phyloP scores from a whole-genome alignment of 2,888 invertebrate genomes.

The Hofmannophila pseudospretella region DNA sequence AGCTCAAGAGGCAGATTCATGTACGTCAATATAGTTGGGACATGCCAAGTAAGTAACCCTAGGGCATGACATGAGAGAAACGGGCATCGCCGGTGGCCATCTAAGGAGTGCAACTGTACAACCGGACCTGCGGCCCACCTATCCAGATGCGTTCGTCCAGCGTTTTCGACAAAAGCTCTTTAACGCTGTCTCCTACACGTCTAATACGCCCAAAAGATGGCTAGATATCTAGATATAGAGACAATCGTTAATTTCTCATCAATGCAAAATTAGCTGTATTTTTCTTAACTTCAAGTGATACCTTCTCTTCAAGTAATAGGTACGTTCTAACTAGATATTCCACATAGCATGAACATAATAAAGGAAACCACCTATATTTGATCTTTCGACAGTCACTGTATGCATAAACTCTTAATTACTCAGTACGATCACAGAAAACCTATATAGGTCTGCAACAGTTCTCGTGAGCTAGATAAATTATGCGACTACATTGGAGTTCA shows the following conservation, averaged over 20 bases:
- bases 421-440: too few species aligned
- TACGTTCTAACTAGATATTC: conserved; percentile 2
- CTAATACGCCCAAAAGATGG: conserved; percentile 14
- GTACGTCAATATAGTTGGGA: not conserved
- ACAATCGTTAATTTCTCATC: not conserved
- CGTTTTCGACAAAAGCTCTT: conserved; percentile 47
- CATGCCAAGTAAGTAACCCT: not conserved
- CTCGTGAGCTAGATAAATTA: conserved; percentile 4
- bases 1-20: conserved; percentile 9
- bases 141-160: conserved; percentile 55
- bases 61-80: conserved; percentile 36
- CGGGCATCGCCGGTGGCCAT: conserved; percentile 60
- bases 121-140: conserved; percentile 58
- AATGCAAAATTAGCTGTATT: not conserved
- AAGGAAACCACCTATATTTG: not conserved
- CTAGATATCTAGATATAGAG: conserved; percentile 13
- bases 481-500: conserved; percentile 16
- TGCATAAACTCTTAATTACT: too few species aligned
- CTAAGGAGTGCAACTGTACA: conserved; percentile 70
- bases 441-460: too few species aligned
- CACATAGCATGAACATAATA: conserved; percentile 3
- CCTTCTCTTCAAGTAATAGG: not conserved
- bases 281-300: conserved; percentile 1
- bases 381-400: too few species aligned
- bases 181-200: conserved; percentile 30